Evolutionary conservation across 2,797 vertebrate species (phyloP), one percentile per base, ranked within the genome.

Genomic region (Spondyliosoma cantharus): DNA sequence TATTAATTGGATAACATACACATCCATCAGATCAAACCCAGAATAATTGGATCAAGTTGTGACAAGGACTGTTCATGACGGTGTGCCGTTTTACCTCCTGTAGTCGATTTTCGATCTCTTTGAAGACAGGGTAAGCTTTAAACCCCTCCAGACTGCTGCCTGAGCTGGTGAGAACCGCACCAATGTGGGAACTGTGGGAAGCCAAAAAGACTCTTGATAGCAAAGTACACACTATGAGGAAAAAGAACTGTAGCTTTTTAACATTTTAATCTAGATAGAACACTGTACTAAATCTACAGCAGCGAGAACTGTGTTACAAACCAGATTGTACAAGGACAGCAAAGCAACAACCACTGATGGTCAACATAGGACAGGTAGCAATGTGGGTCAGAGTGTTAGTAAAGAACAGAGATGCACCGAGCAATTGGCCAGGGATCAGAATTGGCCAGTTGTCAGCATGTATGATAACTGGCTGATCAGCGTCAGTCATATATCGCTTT

Each of bases 51-150:
- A 19, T 24, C 2, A 29, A 84, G 4, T 16, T 5, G 14, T 25
- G 15, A 59, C 19, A 7, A 5, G 9, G 7, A 24, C 8, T 42
- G n/a, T 56, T 14, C 2, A 20, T 25, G n/a, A 56, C 1, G 13
- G 3, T 2, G 5, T 71, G 72, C 13, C 13, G 19, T 45, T 57
- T 2, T 94, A 99, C 98, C 96, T 98, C 90, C 81, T 96, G 78
- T 15, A 99, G 94, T 70, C 83, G 97, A 91, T 97, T 98, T 89
- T 97, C 96, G 5, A 99, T 97, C 90, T 98, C 97, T 85, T 96
- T 96, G 90, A 99, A 99, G 82, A 98, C 91, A 1, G 95, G 48
- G 27, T 95, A 86, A 24, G 95, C 89, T 92, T 98, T 98, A 86
- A 99, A 99, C 24, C 90, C 95, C 76, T 97, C 95, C 53, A 94